Evolutionary conservation across 2,113 vertebrate genomes (phyloP).

Genomic region (Cricetomys ansorgei): DNA sequence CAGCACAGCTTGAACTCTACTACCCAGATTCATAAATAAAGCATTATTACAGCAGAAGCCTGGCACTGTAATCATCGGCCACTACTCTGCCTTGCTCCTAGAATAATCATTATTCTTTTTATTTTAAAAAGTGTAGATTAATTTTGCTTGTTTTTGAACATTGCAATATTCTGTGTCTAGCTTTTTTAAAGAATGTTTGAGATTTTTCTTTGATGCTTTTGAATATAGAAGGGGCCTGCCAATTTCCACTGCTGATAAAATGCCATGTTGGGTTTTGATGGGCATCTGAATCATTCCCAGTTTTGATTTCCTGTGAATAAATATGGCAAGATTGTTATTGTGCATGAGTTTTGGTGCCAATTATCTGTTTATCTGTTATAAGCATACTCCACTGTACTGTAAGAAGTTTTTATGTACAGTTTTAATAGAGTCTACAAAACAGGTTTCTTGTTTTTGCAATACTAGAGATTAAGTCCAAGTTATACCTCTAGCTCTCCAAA

Average conservation of each 20-base stretch:
- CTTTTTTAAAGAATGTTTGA: background rate
- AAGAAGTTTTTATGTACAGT: background rate
- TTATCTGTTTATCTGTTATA: background rate
- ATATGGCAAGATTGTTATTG: background rate
- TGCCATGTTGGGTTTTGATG: background rate
- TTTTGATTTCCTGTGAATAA: slow-evolving; percentile 49
- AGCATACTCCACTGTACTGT: background rate
- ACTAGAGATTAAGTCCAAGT: background rate
- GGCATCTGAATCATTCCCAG: background rate
- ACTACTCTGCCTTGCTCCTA: background rate
- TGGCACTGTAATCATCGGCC: background rate
- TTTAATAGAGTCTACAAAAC: background rate
- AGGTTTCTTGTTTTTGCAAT: background rate
- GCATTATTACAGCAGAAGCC: background rate
- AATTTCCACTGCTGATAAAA: background rate
- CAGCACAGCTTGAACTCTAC: background rate
- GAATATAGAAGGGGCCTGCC: background rate
- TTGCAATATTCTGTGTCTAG: slow-evolving; percentile 25
- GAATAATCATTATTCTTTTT: background rate
- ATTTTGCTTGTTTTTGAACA: background rate
- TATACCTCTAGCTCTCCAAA: background rate
- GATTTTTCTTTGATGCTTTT: background rate
- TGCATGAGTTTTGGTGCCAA: background rate
- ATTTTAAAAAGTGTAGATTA: background rate
- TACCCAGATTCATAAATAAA: background rate